phyloP scores from a whole-genome alignment of 2,888 invertebrate species.

The Epistrophe eligans region DNA sequence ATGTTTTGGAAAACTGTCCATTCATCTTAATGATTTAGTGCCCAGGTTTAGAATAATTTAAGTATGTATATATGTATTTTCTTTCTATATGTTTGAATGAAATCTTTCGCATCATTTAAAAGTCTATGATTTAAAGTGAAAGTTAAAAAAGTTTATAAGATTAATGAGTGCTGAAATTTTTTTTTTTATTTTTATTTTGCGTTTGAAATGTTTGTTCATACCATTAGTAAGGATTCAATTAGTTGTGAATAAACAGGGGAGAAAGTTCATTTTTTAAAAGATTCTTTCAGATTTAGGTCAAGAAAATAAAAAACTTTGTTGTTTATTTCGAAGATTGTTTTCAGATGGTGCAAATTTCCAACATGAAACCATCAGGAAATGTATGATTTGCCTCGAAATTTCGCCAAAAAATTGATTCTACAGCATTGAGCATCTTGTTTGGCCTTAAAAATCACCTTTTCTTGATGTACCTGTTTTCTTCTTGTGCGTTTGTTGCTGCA shows the following conservation, averaged over 20 bases:
- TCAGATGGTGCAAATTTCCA: not conserved
- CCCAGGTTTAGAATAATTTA: not conserved
- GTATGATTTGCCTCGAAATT: not conserved
- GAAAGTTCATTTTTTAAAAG: not conserved
- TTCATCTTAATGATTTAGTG: not conserved
- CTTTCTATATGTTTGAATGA: too few species aligned
- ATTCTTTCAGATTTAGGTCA: not conserved
- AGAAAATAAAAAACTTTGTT: too few species aligned
- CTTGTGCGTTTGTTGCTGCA: too few species aligned
- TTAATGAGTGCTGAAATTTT: not conserved
- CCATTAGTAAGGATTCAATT: not conserved
- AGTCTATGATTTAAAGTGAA: not conserved
- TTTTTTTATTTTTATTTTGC: not conserved
- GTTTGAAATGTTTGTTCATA: not conserved
- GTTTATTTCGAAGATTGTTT: too few species aligned
- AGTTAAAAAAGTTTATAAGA: slow-evolving; percentile 2
- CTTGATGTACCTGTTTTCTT: too few species aligned
- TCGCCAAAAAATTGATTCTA: not conserved
- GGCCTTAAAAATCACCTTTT: too few species aligned
- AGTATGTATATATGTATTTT: not conserved
- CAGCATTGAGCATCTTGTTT: too few species aligned
- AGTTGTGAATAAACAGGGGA: too few species aligned
- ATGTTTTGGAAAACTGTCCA: not conserved
- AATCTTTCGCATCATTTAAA: not conserved
- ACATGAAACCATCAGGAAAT: too few species aligned